Conservation (phyloP, 2,888 invertebrate genomes). For the Aporophyla nigra region DNA sequence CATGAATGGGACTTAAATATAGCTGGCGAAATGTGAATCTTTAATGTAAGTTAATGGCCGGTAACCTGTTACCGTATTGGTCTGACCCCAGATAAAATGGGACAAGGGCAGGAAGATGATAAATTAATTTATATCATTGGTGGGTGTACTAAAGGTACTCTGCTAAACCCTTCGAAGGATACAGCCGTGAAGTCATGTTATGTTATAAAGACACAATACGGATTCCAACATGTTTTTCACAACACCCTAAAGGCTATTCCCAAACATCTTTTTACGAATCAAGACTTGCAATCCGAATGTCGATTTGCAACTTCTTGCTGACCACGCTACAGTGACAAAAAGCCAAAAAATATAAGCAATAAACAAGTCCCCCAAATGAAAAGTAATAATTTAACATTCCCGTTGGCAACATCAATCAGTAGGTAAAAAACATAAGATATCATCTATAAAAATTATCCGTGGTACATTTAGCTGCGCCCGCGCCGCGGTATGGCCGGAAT, state of each 20-base stretch:
- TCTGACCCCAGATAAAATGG: no score
- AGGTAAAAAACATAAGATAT: constrained; percentile 71
- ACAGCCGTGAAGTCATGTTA: not conserved
- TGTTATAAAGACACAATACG: not conserved
- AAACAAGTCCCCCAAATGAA: constrained; percentile 55
- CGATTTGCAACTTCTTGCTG: constrained; percentile 42
- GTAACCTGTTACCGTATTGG: no score
- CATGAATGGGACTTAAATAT: not conserved
- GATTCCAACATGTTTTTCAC: not conserved
- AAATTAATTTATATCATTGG: no score
- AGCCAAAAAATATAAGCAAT: constrained; percentile 38
- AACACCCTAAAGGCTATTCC: not conserved
- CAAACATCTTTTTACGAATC: constrained; percentile 30
- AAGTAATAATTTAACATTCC: constrained; percentile 67
- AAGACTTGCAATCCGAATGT: constrained; percentile 2
- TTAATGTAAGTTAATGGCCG: not conserved
- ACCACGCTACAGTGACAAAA: constrained; percentile 42
- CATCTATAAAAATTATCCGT: constrained; percentile 82
- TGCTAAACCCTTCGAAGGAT: not conserved
- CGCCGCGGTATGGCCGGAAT: constrained; percentile 77
- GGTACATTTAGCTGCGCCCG: constrained; percentile 77
- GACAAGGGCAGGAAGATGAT: no score
- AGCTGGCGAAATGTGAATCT: not conserved
- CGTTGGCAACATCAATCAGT: constrained; percentile 65
- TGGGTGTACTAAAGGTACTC: no score